Base-by-base conservation (phyloP, 1,140 invertebrate species). In the Nautilus pompilius region DNA sequence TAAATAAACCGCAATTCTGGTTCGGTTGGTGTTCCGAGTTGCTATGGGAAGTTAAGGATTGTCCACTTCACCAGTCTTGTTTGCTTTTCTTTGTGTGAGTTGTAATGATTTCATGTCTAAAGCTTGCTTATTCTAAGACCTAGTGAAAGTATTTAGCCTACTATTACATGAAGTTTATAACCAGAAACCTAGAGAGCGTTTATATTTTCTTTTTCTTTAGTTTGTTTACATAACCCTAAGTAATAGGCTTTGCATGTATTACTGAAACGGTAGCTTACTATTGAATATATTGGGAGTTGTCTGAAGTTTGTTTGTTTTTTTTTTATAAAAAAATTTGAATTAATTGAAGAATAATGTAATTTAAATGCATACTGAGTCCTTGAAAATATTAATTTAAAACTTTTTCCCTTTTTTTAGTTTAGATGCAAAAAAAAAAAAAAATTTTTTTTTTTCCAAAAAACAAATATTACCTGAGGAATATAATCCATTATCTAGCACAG, bases 321-420 rank as follows among this genome's bases (percentile, higher is more conserved):
- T 62, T 53, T 60, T 59, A 20, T 24, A 20, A n/a, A 20, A 36
- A 36, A 49, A 32, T 0, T n/a, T n/a, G n/a, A n/a, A n/a, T n/a
- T n/a, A n/a, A n/a, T n/a, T n/a, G n/a, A n/a, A n/a, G n/a, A n/a
- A n/a, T n/a, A n/a, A n/a, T n/a, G n/a, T n/a, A n/a, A n/a, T n/a
- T n/a, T n/a, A n/a, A n/a, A n/a, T n/a, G n/a, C n/a, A n/a, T n/a
- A 29, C 10, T 10, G n/a, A 26, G 10, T 32, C 36, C 36, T 17
- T 59, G 5, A 5, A 29, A 59, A 3, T 59, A 51, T 58, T 34
- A 66, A 17, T 36, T 65, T 34, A 69, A 15, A 61, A 59, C 59
- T 65, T 65, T 1, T 6, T 20, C 5, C 33, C 13, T 26, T 58
- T 29, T 58, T 17, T 10, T 45, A 62, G 46, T 63, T 69, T n/a